phyloP scores from a whole-genome alignment of 1,140 invertebrate species.

The Agrilus planipennis region DNA sequence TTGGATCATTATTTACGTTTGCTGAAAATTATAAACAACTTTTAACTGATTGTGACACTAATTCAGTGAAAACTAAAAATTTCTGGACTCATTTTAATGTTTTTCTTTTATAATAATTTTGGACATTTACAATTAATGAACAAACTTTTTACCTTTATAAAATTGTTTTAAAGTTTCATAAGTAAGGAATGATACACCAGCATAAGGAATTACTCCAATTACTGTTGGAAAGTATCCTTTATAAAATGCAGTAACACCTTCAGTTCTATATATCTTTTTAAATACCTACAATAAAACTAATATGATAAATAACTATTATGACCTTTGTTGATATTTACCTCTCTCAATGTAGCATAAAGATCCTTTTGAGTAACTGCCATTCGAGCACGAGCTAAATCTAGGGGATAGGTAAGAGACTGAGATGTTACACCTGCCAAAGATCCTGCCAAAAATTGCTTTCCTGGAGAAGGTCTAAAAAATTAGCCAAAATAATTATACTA shows the following conservation, averaged over 20 bases:
- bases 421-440: slow-evolving; percentile 90
- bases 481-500: not conserved
- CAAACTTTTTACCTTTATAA: slow-evolving; percentile 54
- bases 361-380: slow-evolving; percentile 89
- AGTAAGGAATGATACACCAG: slow-evolving; percentile 93
- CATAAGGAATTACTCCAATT: slow-evolving; percentile 91
- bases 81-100: not conserved
- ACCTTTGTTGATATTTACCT: slow-evolving; percentile 24
- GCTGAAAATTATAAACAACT: slow-evolving; percentile 17
- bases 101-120: not conserved
- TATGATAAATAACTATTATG: not conserved
- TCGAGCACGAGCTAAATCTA: slow-evolving; percentile 92
- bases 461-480: slow-evolving; percentile 20
- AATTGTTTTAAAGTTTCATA: slow-evolving; percentile 87
- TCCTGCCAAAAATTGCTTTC: slow-evolving; percentile 69
- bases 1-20: slow-evolving; percentile 23
- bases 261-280: slow-evolving; percentile 61
- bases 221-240: slow-evolving; percentile 83
- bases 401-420: slow-evolving; percentile 85
- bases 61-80: not conserved
- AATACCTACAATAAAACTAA: slow-evolving; percentile 55
- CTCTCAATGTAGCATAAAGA: slow-evolving; percentile 46
- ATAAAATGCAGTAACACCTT: slow-evolving; percentile 73
- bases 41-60: not conserved
- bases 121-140: not conserved